Conservation (phyloP, 2,113 vertebrate species). For the Sarotherodon lohbergeri region DNA sequence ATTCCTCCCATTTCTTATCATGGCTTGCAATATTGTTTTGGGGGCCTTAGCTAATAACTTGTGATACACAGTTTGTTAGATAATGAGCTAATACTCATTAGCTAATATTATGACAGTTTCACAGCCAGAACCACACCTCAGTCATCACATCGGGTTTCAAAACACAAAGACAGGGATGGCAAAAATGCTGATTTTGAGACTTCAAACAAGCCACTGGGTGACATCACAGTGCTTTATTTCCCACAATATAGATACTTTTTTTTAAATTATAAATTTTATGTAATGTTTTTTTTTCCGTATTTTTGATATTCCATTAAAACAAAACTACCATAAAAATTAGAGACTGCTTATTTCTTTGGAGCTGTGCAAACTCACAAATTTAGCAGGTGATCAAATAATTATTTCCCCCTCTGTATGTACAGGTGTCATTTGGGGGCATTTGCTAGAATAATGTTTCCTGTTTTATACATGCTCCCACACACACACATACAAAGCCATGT, state of each 20-base stretch:
- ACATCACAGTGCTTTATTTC: neutral
- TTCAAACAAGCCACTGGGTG: neutral
- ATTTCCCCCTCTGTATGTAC: neutral
- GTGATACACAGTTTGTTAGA: neutral
- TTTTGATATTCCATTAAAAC: neutral
- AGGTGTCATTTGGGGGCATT: neutral
- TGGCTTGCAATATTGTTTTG: neutral
- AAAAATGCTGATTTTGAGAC: neutral
- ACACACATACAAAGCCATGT: neutral
- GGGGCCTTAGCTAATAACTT: neutral
- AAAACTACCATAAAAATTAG: neutral
- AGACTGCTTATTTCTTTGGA: rapidly evolving
- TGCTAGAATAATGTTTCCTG: neutral
- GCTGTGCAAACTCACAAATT: neutral
- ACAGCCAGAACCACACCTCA: neutral
- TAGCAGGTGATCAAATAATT: neutral
- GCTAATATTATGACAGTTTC: neutral
- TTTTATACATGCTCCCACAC: neutral
- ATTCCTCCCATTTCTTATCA: neutral
- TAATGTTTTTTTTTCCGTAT: neutral
- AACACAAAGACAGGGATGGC: neutral
- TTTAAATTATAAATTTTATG: neutral
- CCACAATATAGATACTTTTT: neutral
- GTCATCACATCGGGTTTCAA: neutral
- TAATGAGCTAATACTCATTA: neutral